These are phyloP conservation scores for Drosophila sucinea DNA, from an alignment of 1,140 invertebrate species.

Conservation along the genomic window DNA sequence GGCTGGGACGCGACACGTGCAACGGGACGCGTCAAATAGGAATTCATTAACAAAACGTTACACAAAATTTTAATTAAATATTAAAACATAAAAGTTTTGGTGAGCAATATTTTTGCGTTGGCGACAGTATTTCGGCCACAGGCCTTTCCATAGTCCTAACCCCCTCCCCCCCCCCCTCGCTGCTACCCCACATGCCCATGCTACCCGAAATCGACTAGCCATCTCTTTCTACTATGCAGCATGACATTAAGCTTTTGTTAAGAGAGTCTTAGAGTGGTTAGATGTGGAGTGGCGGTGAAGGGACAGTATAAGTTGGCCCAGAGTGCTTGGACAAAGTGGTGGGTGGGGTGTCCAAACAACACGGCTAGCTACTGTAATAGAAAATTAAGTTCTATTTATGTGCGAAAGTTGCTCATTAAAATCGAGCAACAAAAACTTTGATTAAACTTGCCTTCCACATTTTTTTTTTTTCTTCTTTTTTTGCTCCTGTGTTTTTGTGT, in stretches of 20 bases:
- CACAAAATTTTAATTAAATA: slow-evolving; percentile 81
- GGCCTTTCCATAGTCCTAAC: slow-evolving; percentile 7
- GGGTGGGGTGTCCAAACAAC: neutral
- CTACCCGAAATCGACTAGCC: neutral
- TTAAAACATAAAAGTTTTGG: slow-evolving; percentile 74
- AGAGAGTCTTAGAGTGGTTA: neutral
- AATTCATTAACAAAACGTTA: slow-evolving; percentile 82
- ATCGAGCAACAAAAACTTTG: slow-evolving; percentile 53
- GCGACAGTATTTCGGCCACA: slow-evolving; percentile 38
- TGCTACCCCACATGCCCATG: neutral
- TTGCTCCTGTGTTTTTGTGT: slow-evolving; percentile 5
- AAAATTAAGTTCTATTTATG: slow-evolving; percentile 68
- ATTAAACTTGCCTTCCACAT: slow-evolving; percentile 55
- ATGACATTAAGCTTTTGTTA: slow-evolving; percentile 53
- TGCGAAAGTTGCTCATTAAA: slow-evolving; percentile 54
- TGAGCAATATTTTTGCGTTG: slow-evolving; percentile 60
- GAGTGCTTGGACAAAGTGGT: too few species aligned
- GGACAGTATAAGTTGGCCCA: neutral
- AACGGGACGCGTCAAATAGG: slow-evolving; percentile 75
- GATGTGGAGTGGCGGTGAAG: neutral
- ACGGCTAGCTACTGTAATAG: slow-evolving; percentile 45
- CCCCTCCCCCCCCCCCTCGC: neutral
- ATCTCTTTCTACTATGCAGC: slow-evolving; percentile 10
- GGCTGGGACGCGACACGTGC: slow-evolving; percentile 70
- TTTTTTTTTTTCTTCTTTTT: slow-evolving; percentile 8